These are phyloP conservation scores for Campopleginae sp. DNA, from an alignment of 2,888 invertebrate genomes.

Conservation along the genomic window DNA sequence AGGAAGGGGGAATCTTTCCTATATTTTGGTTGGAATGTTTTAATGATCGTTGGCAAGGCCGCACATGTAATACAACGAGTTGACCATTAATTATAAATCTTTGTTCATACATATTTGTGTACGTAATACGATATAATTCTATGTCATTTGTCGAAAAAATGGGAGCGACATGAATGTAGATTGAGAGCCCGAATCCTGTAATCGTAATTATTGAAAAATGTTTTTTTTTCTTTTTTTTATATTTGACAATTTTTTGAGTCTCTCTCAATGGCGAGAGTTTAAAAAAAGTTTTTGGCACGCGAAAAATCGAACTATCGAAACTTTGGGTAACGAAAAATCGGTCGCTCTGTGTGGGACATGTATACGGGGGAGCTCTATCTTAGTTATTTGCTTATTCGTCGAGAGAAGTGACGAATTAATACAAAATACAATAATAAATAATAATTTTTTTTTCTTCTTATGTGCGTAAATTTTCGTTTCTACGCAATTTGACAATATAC, in stretches of 20 bases:
- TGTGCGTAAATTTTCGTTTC: constrained; percentile 32
- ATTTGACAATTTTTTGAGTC: constrained; percentile 11
- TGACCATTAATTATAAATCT: constrained; percentile 12
- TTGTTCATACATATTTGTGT: constrained; percentile 39
- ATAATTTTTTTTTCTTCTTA: background rate
- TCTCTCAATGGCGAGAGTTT: too few species aligned
- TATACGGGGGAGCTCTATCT: constrained; percentile 15
- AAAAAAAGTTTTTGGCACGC: constrained; percentile 66
- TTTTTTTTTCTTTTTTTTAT: background rate
- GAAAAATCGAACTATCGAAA: constrained; percentile 43
- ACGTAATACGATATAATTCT: constrained; percentile 41
- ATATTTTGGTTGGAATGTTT: constrained; percentile 40
- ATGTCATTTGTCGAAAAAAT: constrained; percentile 49
- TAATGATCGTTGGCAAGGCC: constrained; percentile 26
- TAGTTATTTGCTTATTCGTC: constrained; percentile 25
- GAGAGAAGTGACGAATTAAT: background rate
- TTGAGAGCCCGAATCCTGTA: constrained; percentile 54
- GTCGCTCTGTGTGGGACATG: background rate
- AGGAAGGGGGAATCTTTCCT: background rate
- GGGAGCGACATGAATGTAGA: constrained; percentile 59
- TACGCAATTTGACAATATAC: constrained; percentile 24
- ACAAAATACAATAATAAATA: constrained; percentile 13
- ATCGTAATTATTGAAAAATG: constrained; percentile 24
- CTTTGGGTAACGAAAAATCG: constrained; percentile 23
- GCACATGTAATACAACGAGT: constrained; percentile 21